phyloP scores from a whole-genome alignment of 2,888 invertebrate species.

The Drosophila kuntzei region DNA sequence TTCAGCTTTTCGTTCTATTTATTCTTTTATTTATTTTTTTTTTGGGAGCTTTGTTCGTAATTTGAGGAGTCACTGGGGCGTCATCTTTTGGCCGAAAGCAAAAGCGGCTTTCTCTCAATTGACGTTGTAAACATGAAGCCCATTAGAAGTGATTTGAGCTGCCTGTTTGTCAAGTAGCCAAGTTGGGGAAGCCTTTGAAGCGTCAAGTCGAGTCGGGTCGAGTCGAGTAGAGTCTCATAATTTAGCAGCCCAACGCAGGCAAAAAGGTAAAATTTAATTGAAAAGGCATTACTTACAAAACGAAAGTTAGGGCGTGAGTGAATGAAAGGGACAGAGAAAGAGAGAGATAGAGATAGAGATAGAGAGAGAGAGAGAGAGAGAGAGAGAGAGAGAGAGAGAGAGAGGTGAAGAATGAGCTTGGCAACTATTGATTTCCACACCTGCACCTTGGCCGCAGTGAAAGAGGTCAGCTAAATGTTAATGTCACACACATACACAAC shows the following conservation, averaged over 20 bases:
- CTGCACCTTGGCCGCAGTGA: constrained; percentile 79
- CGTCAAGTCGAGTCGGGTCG: constrained; percentile 29
- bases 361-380: background rate
- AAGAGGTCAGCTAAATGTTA: constrained; percentile 83
- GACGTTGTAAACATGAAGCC: constrained; percentile 83
- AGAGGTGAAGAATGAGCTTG: constrained; percentile 20
- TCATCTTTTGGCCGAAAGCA: constrained; percentile 55
- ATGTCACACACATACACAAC: constrained; percentile 66
- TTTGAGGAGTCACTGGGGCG: constrained; percentile 50
- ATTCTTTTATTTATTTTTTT: constrained; percentile 7
- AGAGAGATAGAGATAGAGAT: background rate
- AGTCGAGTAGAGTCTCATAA: constrained; percentile 58
- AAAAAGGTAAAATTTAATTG: constrained; percentile 72
- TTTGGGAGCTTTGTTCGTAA: constrained; percentile 47
- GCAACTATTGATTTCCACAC: constrained; percentile 72
- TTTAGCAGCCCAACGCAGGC: constrained; percentile 53
- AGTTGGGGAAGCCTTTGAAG: constrained; percentile 72
- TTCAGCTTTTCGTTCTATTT: background rate
- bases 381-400: constrained; percentile 2
- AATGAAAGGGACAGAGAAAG: background rate
- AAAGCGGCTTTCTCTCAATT: constrained; percentile 83
- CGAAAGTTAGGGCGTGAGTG: background rate
- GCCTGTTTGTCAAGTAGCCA: constrained; percentile 56
- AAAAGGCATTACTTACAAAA: constrained; percentile 64
- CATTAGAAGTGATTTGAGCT: constrained; percentile 80